Evolutionary conservation across 2,113 vertebrate species (phyloP), one percentile per base, ranked within the genome.

Genomic region (Rhinoptilus africanus): DNA sequence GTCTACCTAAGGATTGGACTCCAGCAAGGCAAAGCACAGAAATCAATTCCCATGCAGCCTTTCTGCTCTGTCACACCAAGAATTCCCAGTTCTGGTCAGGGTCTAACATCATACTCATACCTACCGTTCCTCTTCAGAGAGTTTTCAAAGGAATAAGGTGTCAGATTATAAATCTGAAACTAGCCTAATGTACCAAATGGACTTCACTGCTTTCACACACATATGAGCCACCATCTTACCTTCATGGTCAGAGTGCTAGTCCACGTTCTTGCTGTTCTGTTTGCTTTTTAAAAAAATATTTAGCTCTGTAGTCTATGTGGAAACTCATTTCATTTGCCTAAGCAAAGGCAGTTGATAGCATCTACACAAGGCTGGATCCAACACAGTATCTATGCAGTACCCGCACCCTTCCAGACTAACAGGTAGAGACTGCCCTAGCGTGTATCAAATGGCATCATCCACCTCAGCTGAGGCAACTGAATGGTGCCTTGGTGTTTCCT

Each of bases 311-410:
- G 54, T 69, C 41, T 47, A 10, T 10, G 27, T 66, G 34, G 27
- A 20, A 47, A 45, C 35, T 66, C 72, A 69, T 22, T 30, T 60
- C 68, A 86, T 18, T 0, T 54, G 22, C 20, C 43, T 50, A 21
- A 45, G 39, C 80, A 84, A 48, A 74, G 60, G 17, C 24, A 77
- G 32, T 59, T 41, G 45, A 35, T 4, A 74, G 13, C 4, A 2
- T 19, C 53, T 60, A 54, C 51, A 50, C 20, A 67, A 67, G 64
- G 26, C 34, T 54, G 48, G 37, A 63, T 67, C 37, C 71, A 73
- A 26, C 23, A 39, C 1, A 1, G 6, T 7, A 2, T 5, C 30
- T 27, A 41, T 3, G 12, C 20, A 9, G 35, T 43, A 6, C 50
- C 60, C 79, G 30, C 41, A 83, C 7, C 64, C 77, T 87, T 51